Evolutionary conservation across 2,797 vertebrate species (phyloP).

Genomic region (Alauda arvensis): DNA sequence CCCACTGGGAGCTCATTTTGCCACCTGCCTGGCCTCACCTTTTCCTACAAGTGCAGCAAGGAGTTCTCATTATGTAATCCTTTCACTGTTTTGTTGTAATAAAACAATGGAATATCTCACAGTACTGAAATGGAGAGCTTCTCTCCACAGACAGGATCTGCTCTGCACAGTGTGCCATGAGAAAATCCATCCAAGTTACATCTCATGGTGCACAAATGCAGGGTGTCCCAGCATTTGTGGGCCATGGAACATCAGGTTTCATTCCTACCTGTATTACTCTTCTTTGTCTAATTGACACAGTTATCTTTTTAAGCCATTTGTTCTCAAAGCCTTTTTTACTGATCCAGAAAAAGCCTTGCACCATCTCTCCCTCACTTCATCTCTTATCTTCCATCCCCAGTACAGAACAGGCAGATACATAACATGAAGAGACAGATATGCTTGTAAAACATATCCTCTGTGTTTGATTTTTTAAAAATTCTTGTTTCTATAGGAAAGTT

Average conservation of each 20-base stretch:
- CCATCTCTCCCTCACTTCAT: background rate
- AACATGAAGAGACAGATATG: background rate
- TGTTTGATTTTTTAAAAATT: background rate
- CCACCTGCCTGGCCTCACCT: background rate
- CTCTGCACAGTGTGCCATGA: background rate
- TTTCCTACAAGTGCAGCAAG: background rate
- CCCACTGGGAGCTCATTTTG: background rate
- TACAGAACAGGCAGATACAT: background rate
- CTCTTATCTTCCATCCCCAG: background rate
- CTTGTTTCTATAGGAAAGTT: background rate
- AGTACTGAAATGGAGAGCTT: background rate
- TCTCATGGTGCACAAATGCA: accelerated
- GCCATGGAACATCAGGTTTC: background rate
- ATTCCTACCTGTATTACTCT: background rate
- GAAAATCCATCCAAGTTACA: background rate
- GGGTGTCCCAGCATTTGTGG: background rate
- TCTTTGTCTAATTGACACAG: background rate
- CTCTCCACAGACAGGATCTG: background rate
- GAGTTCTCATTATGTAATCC: background rate
- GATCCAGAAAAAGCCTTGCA: background rate
- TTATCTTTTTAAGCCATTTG: background rate
- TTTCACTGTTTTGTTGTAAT: background rate
- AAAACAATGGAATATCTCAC: background rate
- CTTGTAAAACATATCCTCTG: background rate
- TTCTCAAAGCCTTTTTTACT: background rate